Evolutionary conservation across 2,888 invertebrate genomes (phyloP).

Genomic region (Nephrocerus scutellatus): DNA sequence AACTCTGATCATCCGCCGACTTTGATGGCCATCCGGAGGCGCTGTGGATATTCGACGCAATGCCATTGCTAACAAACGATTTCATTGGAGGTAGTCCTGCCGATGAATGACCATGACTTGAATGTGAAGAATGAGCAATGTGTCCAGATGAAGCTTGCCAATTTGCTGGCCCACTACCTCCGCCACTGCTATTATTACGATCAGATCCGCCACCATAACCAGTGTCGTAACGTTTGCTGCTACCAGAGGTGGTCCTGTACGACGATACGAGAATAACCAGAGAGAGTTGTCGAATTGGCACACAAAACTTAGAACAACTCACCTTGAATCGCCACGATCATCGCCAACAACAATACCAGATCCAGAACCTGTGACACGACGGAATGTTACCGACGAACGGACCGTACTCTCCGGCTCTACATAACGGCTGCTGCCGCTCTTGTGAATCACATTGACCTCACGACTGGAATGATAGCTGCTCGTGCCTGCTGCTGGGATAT

Average conservation of each 20-base stretch:
- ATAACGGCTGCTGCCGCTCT: constrained; percentile 16
- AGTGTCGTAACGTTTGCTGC: constrained; percentile 29
- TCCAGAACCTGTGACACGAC: too few species aligned
- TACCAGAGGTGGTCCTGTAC: too few species aligned
- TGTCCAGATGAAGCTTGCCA: constrained; percentile 27
- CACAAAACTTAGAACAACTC: too few species aligned
- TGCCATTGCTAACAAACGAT: constrained; percentile 41
- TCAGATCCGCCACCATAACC: constrained; percentile 37
- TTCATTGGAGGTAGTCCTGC: constrained; percentile 34
- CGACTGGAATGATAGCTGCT: constrained; percentile 31
- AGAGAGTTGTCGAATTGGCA: too few species aligned
- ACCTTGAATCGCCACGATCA: neutral
- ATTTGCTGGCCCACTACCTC: constrained; percentile 31
- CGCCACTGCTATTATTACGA: constrained; percentile 30
- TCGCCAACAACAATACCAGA: too few species aligned
- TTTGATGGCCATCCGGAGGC: constrained; percentile 41
- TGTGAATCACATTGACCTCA: constrained; percentile 21
- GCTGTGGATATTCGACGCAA: constrained; percentile 37
- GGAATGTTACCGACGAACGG: too few species aligned
- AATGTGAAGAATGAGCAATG: constrained; percentile 22
- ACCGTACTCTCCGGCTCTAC: constrained; percentile 8
- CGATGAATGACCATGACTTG: constrained; percentile 21
- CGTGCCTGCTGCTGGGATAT: constrained; percentile 29
- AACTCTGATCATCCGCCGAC: constrained; percentile 36
- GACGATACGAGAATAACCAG: too few species aligned